Evolutionary conservation across 2,888 invertebrate genomes (phyloP), one percentile per base, ranked within the genome.

Genomic region (Embidobia sp.): DNA sequence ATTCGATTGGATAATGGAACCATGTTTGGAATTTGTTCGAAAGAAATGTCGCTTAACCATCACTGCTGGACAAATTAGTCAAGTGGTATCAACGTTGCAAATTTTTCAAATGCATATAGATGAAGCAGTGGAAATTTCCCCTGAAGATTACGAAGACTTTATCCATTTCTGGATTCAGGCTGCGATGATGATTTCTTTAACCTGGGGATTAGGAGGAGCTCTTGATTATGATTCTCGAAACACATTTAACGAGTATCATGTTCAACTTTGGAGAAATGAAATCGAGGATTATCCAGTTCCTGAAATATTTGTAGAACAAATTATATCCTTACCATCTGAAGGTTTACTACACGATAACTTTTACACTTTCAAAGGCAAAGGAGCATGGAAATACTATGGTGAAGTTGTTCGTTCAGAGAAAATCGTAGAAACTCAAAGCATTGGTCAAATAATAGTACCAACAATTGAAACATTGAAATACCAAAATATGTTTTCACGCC

Each of bases 151-250:
- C 79, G 92, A 93, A 37, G 94, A 93, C 84, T 93, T 94, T 87
- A 88, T 95, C 1, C 90, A 91, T 44, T 90, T 92, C 51, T 96
- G 96, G 94, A 91, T 95, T 76, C 93, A 96, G 88, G 95, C 95
- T 0, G 91, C 95, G 0, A 92, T 96, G 79, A 90, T 97, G 83
- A 93, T 93, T 84, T 92, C 94, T 0, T 89, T 95, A 44, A 92
- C 94, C 1, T 98, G 98, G 98, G 96, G 97, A 0, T 90, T 97
- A 15, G 97, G 94, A 0, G 97, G 96, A 0, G 93, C 95, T 63
- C 90, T 97, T 26, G 94, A 97, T 86, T 90, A 91, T 0, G 92
- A 93, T 42, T 95, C 97, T 0, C 92, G 96, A 10, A 91, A 91
- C 75, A 92, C 91, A 80, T 95, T 92, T 81, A 94, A 95, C 85